Percentiles rank a stretch among this genome's conserved stretches.
Conservation (phyloP, 2,113 vertebrate species). For the Kryptolebias marmoratus region DNA sequence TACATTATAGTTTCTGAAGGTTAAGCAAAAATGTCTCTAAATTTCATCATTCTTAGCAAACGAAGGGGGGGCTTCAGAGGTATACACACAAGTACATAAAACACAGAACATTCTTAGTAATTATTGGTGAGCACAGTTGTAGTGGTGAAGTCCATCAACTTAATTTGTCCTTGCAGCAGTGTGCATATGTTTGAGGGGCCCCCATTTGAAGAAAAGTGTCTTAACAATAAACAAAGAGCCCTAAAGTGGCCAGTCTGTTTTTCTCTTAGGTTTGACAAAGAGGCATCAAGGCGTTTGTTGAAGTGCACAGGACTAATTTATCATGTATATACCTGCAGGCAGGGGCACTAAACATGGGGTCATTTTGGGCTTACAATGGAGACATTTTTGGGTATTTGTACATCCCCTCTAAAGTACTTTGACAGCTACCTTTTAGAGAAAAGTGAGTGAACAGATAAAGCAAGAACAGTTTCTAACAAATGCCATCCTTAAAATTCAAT, state of each 20-base stretch:
- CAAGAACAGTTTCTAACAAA: background rate
- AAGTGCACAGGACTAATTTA: conserved; percentile 23
- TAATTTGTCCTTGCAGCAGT: conserved; percentile 8
- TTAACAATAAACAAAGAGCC: conserved; percentile 36
- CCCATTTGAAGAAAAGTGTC: background rate
- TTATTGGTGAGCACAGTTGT: conserved; percentile 29
- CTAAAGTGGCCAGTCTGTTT: conserved; percentile 25
- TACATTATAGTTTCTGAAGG: conserved; percentile 51
- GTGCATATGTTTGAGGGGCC: background rate
- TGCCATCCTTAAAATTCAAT: too few species aligned
- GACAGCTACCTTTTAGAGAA: conserved; percentile 7
- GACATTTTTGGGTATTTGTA: conserved; percentile 32
- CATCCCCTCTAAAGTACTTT: conserved; percentile 15
- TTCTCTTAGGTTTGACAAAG: conserved; percentile 35
- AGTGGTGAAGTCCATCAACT: conserved; percentile 39
- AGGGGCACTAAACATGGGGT: background rate
- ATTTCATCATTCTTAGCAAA: conserved; percentile 56
- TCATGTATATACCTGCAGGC: background rate
- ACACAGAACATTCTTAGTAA: conserved; percentile 29
- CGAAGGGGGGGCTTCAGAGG: conserved; percentile 49
- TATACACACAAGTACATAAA: background rate
- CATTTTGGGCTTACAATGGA: conserved; percentile 27
- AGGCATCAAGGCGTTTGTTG: conserved; percentile 15
- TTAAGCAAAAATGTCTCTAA: conserved; percentile 51
- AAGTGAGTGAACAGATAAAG: background rate